Percentiles rank a stretch among this genome's conserved stretches.
Conservation (phyloP, 2,797 vertebrate genomes). For the Enteromius thamalakanensis region DNA sequence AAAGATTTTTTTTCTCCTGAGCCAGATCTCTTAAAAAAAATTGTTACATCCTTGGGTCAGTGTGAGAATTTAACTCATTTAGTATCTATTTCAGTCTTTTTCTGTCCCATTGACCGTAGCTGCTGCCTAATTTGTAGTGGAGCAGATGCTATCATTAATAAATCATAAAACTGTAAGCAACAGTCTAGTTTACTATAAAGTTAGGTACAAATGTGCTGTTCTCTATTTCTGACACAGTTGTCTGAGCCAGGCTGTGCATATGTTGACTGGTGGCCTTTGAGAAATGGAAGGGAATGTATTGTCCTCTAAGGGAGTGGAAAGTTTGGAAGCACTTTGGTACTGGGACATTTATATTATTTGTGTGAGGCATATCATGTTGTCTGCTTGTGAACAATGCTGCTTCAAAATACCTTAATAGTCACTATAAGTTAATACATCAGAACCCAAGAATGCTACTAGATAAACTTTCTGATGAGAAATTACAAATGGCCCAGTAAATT, state of each 20-base stretch:
- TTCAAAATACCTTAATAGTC: slow-evolving; percentile 28
- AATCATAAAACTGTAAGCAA: slow-evolving; percentile 14
- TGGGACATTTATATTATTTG: slow-evolving; percentile 54
- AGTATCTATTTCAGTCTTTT: neutral
- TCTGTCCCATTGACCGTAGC: slow-evolving; percentile 5
- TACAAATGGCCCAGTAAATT: neutral
- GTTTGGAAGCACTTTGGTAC: slow-evolving; percentile 63
- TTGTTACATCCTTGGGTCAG: neutral
- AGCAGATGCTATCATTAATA: neutral
- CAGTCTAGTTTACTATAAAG: neutral
- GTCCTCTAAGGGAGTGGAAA: slow-evolving; percentile 37
- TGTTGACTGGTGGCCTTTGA: slow-evolving; percentile 39
- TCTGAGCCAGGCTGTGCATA: neutral
- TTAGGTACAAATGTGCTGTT: neutral
- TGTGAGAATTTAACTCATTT: slow-evolving; percentile 1
- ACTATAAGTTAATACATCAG: neutral
- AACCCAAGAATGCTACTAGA: neutral
- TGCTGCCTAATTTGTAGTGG: slow-evolving; percentile 10
- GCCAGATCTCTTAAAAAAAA: neutral
- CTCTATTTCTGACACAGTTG: neutral
- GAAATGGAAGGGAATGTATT: slow-evolving; percentile 44
- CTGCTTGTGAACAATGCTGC: slow-evolving; percentile 57
- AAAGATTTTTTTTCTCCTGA: slow-evolving; percentile 2
- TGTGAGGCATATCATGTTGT: slow-evolving; percentile 20
- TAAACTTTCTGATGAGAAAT: neutral